Base-by-base conservation (phyloP, 2,113 vertebrate genomes). In the Chionodraco myersi region DNA sequence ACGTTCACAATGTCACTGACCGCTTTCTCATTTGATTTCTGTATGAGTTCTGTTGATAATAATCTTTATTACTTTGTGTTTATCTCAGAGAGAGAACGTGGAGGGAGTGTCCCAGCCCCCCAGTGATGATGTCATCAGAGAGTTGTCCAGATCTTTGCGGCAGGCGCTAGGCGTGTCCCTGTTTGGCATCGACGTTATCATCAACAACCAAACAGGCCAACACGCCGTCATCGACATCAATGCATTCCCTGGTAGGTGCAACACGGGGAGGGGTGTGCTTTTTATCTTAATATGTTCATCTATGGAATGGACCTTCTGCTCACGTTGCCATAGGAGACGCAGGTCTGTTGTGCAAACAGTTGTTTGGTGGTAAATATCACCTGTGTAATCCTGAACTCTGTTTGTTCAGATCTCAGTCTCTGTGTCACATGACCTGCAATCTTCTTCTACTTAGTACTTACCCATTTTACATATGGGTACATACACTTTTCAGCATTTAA, bases 171-270 rank as follows among this genome's bases (percentile, higher is more conserved):
- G 96, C 6, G 96, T 99, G 89, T 98, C 98, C 0, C 95, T 99
- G 44, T 99, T 99, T 34, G 98, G 98, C 53, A 99, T 99, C 4
- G 98, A 99, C 56, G 94, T 99, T 80, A 99, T 99, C 90, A 99
- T 99, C 87, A 98, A 99, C 93, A 99, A 99, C 92, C 97, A 97
- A 93, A 99, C 97, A 0, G 98, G 97, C 48, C 97, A 98, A 85
- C 98, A 99, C 0, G 97, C 98, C 0, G 96, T 99, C 88, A 99
- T 99, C 6, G 98, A 99, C 91, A 96, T 99, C 92, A 99, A 99
- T 52, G 98, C 98, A 92, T 99, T 99, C 92, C 98, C 98, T 86
- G 98, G 98, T 99, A 80, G 23, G 89, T 82, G 61, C 13, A 41
- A 16, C 63, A 47, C 60, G 51, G 21, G 45, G 13, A 3, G 41